These are phyloP conservation scores for Bubo blakistoni DNA, from an alignment of 2,113 vertebrate species.

Conservation along the genomic window DNA sequence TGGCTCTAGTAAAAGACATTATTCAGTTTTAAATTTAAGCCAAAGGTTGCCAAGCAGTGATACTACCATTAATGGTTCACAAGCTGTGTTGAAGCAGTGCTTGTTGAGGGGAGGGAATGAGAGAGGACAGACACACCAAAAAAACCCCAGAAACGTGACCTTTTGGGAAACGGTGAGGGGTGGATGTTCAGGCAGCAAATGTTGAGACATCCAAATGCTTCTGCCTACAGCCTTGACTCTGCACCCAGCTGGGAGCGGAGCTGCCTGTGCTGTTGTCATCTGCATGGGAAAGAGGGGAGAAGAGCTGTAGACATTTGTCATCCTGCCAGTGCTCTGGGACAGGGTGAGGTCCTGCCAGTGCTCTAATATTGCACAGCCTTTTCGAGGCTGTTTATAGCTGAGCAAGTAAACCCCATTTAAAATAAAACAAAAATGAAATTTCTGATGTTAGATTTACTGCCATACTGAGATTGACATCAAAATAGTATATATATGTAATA, in stretches of 20 bases:
- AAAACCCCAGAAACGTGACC: neutral
- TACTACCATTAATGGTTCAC: neutral
- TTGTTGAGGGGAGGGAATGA: neutral
- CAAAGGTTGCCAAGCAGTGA: neutral
- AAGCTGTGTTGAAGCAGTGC: neutral
- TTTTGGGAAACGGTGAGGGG: neutral
- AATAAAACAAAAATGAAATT: neutral
- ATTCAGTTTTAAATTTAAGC: neutral
- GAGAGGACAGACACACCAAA: neutral
- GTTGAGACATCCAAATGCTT: neutral
- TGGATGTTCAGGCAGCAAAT: neutral
- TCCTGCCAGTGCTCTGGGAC: neutral
- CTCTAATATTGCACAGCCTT: neutral
- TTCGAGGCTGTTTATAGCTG: neutral
- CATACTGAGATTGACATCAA: neutral
- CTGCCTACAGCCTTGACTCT: neutral
- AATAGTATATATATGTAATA: neutral
- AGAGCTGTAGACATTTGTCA: neutral
- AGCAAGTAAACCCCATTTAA: neutral
- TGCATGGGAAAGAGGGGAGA: neutral
- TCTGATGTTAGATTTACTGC: neutral
- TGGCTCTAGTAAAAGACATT: neutral
- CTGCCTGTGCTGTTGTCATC: neutral
- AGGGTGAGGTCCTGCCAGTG: neutral
- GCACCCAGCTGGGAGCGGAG: neutral